phyloP scores from a whole-genome alignment of 2,797 vertebrate species.

The Erethizon dorsatum region DNA sequence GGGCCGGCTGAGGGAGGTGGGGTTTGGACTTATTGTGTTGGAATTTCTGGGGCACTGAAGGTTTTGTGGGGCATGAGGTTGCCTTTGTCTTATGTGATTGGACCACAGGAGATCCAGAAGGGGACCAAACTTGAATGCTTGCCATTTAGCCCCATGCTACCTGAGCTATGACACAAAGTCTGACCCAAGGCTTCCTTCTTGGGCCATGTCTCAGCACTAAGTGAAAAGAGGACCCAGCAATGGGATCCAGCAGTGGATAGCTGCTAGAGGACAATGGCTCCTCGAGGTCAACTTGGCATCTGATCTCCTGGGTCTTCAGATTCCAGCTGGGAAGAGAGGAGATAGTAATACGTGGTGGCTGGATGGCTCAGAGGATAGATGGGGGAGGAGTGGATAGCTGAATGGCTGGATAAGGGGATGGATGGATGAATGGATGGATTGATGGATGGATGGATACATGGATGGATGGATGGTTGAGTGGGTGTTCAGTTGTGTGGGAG shows the following conservation, averaged over 20 bases:
- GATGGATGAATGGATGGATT: fast-evolving
- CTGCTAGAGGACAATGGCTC: neutral
- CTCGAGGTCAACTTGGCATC: neutral
- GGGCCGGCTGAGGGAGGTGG: neutral
- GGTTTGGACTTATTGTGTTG: neutral
- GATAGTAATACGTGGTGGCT: neutral
- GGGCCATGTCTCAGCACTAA: neutral
- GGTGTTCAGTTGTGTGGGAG: fast-evolving
- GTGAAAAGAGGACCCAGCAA: neutral
- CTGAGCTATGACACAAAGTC: neutral
- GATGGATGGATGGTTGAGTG: neutral
- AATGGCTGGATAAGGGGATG: fast-evolving
- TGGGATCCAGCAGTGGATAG: too few relatives aligned
- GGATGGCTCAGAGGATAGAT: neutral
- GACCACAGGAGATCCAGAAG: neutral
- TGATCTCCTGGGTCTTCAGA: neutral
- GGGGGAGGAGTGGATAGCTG: neutral
- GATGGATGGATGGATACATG: fast-evolving
- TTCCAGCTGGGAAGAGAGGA: neutral
- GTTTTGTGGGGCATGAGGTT: neutral
- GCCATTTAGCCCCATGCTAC: neutral
- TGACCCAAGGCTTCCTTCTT: neutral
- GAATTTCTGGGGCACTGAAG: neutral
- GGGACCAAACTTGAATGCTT: neutral
- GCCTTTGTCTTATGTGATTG: neutral